Percentiles rank a stretch among this genome's conserved stretches.
These are phyloP conservation scores for Ageneiosus marmoratus DNA, from an alignment of 2,113 vertebrate species.

Conservation along the genomic window DNA sequence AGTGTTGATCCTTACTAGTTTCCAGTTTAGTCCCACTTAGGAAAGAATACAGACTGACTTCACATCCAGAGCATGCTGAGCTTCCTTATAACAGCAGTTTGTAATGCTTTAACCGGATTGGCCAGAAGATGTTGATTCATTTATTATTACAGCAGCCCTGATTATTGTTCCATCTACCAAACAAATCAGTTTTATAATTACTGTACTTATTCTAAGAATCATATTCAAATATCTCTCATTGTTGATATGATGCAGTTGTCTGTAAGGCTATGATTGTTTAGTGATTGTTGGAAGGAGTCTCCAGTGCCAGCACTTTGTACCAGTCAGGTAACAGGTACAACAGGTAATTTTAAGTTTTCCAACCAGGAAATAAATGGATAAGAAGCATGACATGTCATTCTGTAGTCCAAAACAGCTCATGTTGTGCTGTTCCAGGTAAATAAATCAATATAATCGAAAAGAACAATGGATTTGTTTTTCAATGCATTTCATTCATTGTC, in stretches of 20 bases:
- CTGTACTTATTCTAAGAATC: not conserved
- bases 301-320: too few species aligned
- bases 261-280: not conserved
- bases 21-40: too few species aligned
- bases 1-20: conserved; percentile 63
- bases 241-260: not conserved
- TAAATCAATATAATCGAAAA: not conserved
- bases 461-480: not conserved
- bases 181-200: not conserved
- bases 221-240: not conserved
- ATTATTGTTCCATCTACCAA: too few species aligned
- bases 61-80: conserved; percentile 21
- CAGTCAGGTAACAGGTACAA: too few species aligned
- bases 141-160: too few species aligned
- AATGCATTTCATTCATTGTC: not conserved
- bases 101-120: too few species aligned
- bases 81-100: too few species aligned
- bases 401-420: not conserved
- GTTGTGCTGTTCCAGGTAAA: not conserved
- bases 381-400: not conserved
- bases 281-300: too few species aligned
- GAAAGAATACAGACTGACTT: not conserved
- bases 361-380: too few species aligned
- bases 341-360: too few species aligned
- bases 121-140: too few species aligned